Evolutionary conservation across 2,888 invertebrate genomes (phyloP), one percentile per base, ranked within the genome.

Genomic region (Apocheima hispidaria): DNA sequence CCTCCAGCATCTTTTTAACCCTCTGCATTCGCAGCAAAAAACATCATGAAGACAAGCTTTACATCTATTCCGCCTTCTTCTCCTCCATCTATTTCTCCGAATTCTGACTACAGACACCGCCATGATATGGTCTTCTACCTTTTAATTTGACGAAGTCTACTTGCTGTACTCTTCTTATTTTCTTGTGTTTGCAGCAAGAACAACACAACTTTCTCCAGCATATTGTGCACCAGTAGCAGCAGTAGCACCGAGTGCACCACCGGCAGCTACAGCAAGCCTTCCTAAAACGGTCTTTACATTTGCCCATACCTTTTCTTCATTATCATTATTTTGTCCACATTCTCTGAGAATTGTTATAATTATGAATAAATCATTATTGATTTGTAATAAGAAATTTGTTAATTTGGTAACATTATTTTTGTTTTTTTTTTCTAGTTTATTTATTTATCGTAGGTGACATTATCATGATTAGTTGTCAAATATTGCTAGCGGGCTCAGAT

Each of bases 271-370:
- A 67, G 20, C 56, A 65, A 0, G 50, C 7, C 5, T 33, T 51
- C 16, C 53, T 44, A 0, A 59, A 43, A 7, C 20, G 14, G 4
- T 28, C 9, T 28, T 16, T 38, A 30, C 38, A 51, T 60, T 62
- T 65, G 41, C 69, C 66, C 71, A 71, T 70, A 5, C n/a, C 63
- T 65, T 55, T 16, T 46, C 21, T 35, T 18, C 44, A 64, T 67
- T 30, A 51, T 40, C 50, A 36, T 1, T 28, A 26, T 21, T 35
- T 46, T 35, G 14, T 14, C 14, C 9, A 33, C 18, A 23, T 23
- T 4, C 2, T 49, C 7, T 9, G 14, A 28, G 20, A 16, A 14
- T 20, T 44, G 5, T 18, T 12, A 30, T 46, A 2, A 16, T 16
- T 12, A 18, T 18, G 14, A 7, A n/a, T n/a, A n/a, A n/a, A n/a